Evolutionary conservation across 2,113 vertebrate species (phyloP).

Genomic region (Rhinoptilus africanus): DNA sequence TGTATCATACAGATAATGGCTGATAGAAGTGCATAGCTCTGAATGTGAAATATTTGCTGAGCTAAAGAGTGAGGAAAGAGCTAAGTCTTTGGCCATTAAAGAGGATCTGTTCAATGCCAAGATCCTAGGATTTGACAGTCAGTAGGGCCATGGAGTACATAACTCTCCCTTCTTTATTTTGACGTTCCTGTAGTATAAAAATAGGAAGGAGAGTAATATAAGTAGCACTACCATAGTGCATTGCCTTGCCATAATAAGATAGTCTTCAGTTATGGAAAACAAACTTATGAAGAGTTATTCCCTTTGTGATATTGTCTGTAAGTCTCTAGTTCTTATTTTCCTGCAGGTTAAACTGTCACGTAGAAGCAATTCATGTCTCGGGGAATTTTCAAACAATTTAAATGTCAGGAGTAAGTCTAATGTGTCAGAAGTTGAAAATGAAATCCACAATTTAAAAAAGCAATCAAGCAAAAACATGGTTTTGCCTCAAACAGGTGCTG

Average conservation of each 20-base stretch:
- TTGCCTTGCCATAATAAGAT: background rate
- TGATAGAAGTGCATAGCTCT: background rate
- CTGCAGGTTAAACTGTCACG: background rate
- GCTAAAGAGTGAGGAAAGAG: background rate
- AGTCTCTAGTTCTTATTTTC: background rate
- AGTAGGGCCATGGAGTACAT: background rate
- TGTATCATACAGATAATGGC: conserved; percentile 41
- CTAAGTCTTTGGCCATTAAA: background rate
- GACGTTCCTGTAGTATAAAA: background rate
- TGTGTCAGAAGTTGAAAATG: background rate
- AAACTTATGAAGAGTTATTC: background rate
- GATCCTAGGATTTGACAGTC: conserved; percentile 40
- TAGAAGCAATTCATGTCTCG: background rate
- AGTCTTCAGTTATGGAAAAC: background rate
- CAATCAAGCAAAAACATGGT: background rate
- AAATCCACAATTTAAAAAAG: background rate
- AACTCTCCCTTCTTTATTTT: conserved; percentile 24
- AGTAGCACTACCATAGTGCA: background rate
- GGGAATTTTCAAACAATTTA: background rate
- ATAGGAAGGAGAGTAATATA: background rate
- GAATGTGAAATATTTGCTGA: conserved; percentile 15
- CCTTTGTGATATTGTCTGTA: background rate
- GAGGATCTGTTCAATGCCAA: conserved; percentile 51
- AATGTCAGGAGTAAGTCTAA: background rate
- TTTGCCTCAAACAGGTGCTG: background rate